These are phyloP conservation scores for Anoplolepis gracilipes DNA, from an alignment of 1,140 invertebrate genomes.

Conservation along the genomic window DNA sequence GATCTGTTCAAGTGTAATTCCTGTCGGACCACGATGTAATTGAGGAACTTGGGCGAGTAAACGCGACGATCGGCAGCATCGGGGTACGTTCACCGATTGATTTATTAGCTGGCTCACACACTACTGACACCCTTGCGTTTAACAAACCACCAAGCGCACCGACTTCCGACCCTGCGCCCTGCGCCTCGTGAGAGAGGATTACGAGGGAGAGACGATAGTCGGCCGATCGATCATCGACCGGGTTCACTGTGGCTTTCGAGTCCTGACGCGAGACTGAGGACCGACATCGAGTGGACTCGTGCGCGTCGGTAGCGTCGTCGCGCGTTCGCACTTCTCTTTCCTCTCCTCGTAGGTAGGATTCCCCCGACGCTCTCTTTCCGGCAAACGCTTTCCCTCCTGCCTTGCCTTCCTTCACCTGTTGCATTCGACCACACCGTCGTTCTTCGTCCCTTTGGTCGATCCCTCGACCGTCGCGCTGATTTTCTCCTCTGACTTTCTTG, in stretches of 20 bases:
- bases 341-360: not conserved
- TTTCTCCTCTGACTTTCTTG: not conserved
- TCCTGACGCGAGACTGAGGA: conserved; percentile 79
- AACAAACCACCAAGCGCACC: conserved; percentile 35
- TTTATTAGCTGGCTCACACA: conserved; percentile 26
- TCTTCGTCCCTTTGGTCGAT: not conserved
- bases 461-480: not conserved
- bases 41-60: not conserved
- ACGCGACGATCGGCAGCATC: conserved; percentile 24
- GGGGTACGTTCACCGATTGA: conserved; percentile 9
- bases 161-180: too few species aligned
- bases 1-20: conserved; percentile 37
- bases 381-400: conserved; percentile 38
- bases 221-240: not conserved
- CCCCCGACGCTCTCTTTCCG: conserved; percentile 15
- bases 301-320: conserved; percentile 33
- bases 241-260: conserved; percentile 76
- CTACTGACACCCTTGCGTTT: conserved; percentile 33
- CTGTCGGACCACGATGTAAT: not conserved
- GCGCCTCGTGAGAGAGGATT: not conserved
- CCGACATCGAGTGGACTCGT: conserved; percentile 53
- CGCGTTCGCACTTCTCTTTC: conserved; percentile 46
- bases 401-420: conserved; percentile 62
- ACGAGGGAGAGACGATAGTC: not conserved
- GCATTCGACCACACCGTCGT: conserved; percentile 22